Base-by-base conservation (phyloP, 64 coral and sea anemone species). In the Catalaphyllia jardinei region DNA sequence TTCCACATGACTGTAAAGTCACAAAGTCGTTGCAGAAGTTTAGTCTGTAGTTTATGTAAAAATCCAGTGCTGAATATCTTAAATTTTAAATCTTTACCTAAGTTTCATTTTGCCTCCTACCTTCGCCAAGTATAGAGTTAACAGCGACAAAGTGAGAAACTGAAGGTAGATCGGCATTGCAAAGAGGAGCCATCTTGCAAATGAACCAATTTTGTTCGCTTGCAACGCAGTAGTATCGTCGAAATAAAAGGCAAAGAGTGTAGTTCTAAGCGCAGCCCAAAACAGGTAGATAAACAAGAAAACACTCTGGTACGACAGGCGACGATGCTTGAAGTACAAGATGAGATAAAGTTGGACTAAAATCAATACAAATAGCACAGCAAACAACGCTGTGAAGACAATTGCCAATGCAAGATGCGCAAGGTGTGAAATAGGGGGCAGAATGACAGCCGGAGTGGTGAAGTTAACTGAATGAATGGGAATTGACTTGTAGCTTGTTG, bases 181-280 rank as follows among this genome's bases (percentile, higher is more conserved):
- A n/a, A 89, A 91, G 20, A 99, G 50, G 8, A 95, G 65, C 97
- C 97, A 99, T 30, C 79, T 87, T 15, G 62, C 59, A 55, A 93
- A 85, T 18, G 54, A 17, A n/a, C 27, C 52, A 17, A 99, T 77
- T 3, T 50, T 57, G 22, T 99, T 95, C 10, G 87, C 91, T 60
- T 30, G 76, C 24, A 31, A 39, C 38, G 38, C 2, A 39, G 2
- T 60, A 31, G 87, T 93, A 71, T 99, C 79, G 28, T 89, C 85
- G 67, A 99, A 99, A 89, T 99, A 99, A 88, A 99, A 99, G 18
- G 97, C 91, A 80, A 99, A 99, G 9, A 99, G 86, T 27, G 88
- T 93, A 75, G 93, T 99, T 59, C 97, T 99, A 7, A 95, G 31
- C 19, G 93, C 94, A 60, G 97, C 97, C 97, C 97, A 99, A 52